Evolutionary conservation across 2,888 invertebrate species (phyloP), one percentile per base, ranked within the genome.

Genomic region (Zaprionus bogoriensis): DNA sequence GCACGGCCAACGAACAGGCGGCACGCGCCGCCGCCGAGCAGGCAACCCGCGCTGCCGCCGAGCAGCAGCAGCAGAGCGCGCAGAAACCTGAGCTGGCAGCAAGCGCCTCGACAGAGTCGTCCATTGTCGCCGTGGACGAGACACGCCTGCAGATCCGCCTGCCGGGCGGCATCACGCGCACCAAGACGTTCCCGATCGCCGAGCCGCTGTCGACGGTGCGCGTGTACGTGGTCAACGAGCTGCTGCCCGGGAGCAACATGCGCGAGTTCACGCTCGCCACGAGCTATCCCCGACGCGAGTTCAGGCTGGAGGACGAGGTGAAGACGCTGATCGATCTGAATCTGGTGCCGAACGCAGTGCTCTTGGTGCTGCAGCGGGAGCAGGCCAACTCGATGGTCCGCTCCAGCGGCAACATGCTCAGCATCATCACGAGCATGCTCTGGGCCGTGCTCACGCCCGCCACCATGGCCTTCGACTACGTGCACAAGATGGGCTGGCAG

Each of bases 151-250:
- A 96, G 93, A 94, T 97, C 62, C 93, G 96, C 67, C 90, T 97
- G 42, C 94, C 95, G 0, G 94, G 95, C 91, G 97, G 97, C 10
- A 91, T 93, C 53, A 92, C 94, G 0, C 89, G 97, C 22, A 94
- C 93, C 0, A 95, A 97, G 88, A 94, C 93, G 3, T 97, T 97
- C 89, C 94, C 95, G 7, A 95, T 95, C 14, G 96, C 96, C 88
- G 99, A 99, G 88, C 95, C 96, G 64, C 92, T 99, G 6, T 95
- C 97, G 0, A 97, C 98, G 7, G 98, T 99, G 25, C 93, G 97
- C 88, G 91, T 98, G 36, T 99, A 94, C 91, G 93, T 99, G 46
- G 95, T 42, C 4, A 46, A 64, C 3, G 79, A 81, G 23, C 30
- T 81, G 48, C 45, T 85, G 14, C 42, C 67, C 7, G 65, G 42